Evolutionary conservation across 1,140 invertebrate species (phyloP).

Genomic region (Plectrocnemia conspersa): DNA sequence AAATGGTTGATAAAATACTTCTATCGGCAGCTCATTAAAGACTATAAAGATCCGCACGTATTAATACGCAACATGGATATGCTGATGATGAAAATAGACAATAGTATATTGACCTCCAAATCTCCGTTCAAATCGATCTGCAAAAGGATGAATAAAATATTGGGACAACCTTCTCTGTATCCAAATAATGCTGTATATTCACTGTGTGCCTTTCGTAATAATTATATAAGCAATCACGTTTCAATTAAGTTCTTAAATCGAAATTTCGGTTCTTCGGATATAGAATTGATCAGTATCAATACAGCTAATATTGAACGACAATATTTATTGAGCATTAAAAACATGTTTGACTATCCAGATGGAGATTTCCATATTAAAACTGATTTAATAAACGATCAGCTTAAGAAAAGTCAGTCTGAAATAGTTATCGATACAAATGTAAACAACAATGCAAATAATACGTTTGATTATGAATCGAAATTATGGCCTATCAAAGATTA

Average conservation of each 20-base stretch:
- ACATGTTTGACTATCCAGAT: constrained; percentile 26
- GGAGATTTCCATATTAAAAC: neutral
- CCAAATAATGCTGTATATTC: constrained; percentile 30
- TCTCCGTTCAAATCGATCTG: constrained; percentile 27
- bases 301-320: too few species aligned
- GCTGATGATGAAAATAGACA: constrained; percentile 21
- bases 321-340: constrained; percentile 24
- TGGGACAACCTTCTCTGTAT: constrained; percentile 26
- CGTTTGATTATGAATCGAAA: constrained; percentile 35
- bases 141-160: constrained; percentile 23
- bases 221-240: constrained; percentile 8
- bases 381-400: neutral
- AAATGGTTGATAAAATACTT: constrained; percentile 55
- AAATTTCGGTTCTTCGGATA: neutral
- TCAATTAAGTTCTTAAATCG: neutral
- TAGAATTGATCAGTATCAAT: too few species aligned
- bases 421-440: constrained; percentile 18
- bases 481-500: constrained; percentile 44
- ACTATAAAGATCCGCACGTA: too few species aligned
- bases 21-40: constrained; percentile 37
- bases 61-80: too few species aligned
- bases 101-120: constrained; percentile 19
- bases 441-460: too few species aligned
- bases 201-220: constrained; percentile 15
- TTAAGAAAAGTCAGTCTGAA: constrained; percentile 19